Evolutionary conservation across 2,888 invertebrate genomes (phyloP), one percentile per base, ranked within the genome.

Genomic region (Hydriomena furcata): DNA sequence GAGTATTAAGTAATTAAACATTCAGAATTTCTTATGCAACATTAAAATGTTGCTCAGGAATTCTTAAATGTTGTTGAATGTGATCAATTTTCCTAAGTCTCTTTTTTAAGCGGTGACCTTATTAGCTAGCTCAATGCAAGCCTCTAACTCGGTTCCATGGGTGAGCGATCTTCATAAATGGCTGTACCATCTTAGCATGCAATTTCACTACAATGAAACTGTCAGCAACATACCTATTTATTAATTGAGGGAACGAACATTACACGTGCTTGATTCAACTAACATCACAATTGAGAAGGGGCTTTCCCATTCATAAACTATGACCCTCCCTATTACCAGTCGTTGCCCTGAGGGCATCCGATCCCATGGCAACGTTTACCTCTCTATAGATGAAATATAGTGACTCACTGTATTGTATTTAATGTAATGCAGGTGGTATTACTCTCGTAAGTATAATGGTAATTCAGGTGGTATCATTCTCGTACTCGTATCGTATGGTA

Each of bases 41-140:
- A 27, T 45, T 45, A 32, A 20, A 32, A n/a, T n/a, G n/a, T n/a
- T n/a, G n/a, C n/a, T n/a, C n/a, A n/a, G n/a, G n/a, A n/a, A n/a
- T n/a, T n/a, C n/a, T n/a, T n/a, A n/a, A n/a, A n/a, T n/a, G n/a
- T n/a, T n/a, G n/a, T n/a, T n/a, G n/a, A n/a, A n/a, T n/a, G n/a
- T n/a, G n/a, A n/a, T n/a, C 28, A 7, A 44, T 46, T 35, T 40
- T 32, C 31, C 48, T 27, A 21, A 40, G 35, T 50, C 48, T 25
- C 28, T 55, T 57, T 52, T 60, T 60, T 60, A 46, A 46, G 49
- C 42, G 35, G 52, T 55, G 68, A 63, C 67, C 65, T 63, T 63
- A 66, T 68, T 68, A 61, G 52, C 46, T 49, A 51, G 52, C 46
- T 49, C 49, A 48, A 56, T 52, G 55, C 53, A 60, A 53, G 61